Evolutionary conservation across 1,140 invertebrate genomes (phyloP).

Genomic region (Drosophila pseudoananassae): DNA sequence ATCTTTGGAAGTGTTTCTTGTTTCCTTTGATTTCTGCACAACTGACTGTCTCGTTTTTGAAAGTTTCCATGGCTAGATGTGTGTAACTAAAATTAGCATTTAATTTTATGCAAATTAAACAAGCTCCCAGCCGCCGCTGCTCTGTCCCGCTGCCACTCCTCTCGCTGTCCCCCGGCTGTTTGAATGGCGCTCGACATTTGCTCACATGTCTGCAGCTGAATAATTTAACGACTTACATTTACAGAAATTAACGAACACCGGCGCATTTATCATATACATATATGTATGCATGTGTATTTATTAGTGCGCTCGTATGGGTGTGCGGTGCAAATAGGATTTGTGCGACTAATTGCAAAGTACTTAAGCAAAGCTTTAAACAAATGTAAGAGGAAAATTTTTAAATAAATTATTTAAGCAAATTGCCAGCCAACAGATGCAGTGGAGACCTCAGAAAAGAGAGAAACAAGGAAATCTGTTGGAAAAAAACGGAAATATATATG

Average conservation of each 20-base stretch:
- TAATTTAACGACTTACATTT: conserved; percentile 80
- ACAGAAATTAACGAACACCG: conserved; percentile 74
- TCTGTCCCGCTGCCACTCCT: neutral
- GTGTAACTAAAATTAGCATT: conserved; percentile 69
- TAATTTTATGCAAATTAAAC: conserved; percentile 77
- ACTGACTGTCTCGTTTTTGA: neutral
- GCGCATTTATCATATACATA: conserved; percentile 8
- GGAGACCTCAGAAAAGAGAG: conserved; percentile 5
- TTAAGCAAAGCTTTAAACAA: conserved; percentile 82
- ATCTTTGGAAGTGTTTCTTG: neutral
- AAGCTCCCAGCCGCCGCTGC: neutral
- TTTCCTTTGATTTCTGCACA: neutral
- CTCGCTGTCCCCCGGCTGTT: conserved; percentile 13
- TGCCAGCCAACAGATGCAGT: conserved; percentile 17
- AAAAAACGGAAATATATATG: conserved; percentile 8
- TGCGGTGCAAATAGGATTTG: conserved; percentile 75
- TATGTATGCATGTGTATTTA: conserved; percentile 26
- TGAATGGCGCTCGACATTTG: conserved; percentile 44
- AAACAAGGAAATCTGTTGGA: conserved; percentile 7
- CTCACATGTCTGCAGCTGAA: conserved; percentile 74
- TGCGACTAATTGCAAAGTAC: conserved; percentile 83
- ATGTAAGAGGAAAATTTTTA: conserved; percentile 75
- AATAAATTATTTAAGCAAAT: conserved; percentile 78
- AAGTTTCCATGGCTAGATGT: conserved; percentile 20
- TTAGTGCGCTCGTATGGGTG: conserved; percentile 27